Base-by-base conservation (phyloP, 64 coral and sea anemone species). In the Actinia equina region DNA sequence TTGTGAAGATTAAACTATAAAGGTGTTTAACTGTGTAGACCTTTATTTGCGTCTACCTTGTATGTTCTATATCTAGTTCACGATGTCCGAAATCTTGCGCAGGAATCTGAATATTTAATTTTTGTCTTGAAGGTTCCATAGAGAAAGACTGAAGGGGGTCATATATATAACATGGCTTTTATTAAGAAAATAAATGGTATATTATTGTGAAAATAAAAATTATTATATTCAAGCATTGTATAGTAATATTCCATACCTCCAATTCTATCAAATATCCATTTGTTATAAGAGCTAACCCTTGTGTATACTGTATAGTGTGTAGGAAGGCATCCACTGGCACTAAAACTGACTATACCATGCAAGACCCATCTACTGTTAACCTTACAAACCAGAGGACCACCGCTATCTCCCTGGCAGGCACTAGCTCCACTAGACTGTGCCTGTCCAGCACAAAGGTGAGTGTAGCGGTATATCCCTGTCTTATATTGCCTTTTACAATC, bases 361-460 rank as follows among this genome's bases (percentile, higher is more conserved):
- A 92, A 44, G 54, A 92, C 60, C 90, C 90, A 92, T 51, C 74
- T 79, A 42, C 67, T 67, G 13, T 79, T 77, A 17, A 83, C 84
- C 87, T 88, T 82, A 67, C 93, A 94, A 4, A 90, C 93, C 17
- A 94, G 45, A 12, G 93, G 86, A 2, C 93, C 93, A 30, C 89
- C 86, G 52, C 93, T 95, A 52, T 95, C 93, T 17, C 93, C 93
- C 17, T 86, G 79, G 37, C 93, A 95, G 17, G 89, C 94, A 20
- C 86, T 86, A 7, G 93, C 81, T 6, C 62, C 86, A 18, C 79
- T 74, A 37, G 54, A 59, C 19, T 59, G 84, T 4, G 56, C 89
- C 43, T 89, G 83, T 42, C 89, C 89, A 49, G 90, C 90, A 92
- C 89, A 95, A 18, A 92, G 59, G 79, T 92, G 94, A 62, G 84